A percentile compares a stretch with the other conserved stretches of the same genome.
Evolutionary conservation across 2,888 invertebrate species (phyloP).

Genomic region (Drosophila barbarae): DNA sequence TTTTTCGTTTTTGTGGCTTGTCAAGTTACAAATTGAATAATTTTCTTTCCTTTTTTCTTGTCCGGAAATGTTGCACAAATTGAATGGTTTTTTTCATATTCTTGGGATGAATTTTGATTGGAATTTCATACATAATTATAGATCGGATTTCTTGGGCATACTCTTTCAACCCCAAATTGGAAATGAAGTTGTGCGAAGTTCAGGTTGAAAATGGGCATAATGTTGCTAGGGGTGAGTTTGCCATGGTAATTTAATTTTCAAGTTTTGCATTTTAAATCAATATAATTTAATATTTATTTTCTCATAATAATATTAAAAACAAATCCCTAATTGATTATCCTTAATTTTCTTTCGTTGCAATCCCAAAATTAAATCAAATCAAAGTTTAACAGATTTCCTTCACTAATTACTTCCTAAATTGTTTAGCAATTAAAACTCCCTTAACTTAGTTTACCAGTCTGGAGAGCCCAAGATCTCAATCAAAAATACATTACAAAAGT

Average conservation of each 20-base stretch:
- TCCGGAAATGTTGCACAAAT: constrained; percentile 19
- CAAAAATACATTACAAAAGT: constrained; percentile 11
- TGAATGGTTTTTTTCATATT: constrained; percentile 18
- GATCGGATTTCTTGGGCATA: constrained; percentile 18
- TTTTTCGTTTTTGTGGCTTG: constrained; percentile 23
- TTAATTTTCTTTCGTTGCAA: neutral
- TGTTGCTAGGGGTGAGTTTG: neutral
- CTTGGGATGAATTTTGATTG: constrained; percentile 24
- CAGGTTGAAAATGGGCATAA: neutral
- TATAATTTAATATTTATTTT: no score
- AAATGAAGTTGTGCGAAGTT: neutral
- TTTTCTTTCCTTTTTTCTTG: constrained; percentile 6
- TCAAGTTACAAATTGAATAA: constrained; percentile 40
- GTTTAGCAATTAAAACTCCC: neutral
- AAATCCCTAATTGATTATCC: no score
- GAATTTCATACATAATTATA: constrained; percentile 25
- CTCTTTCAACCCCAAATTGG: constrained; percentile 20
- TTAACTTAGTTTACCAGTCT: constrained; percentile 6
- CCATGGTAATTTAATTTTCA: neutral
- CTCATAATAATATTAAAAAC: no score
- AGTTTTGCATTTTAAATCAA: neutral
- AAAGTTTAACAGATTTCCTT: neutral
- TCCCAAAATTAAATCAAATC: neutral
- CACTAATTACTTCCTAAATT: constrained; percentile 20
- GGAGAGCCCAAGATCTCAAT: constrained; percentile 18